Evolutionary conservation across 2,113 vertebrate species (phyloP), one percentile per base, ranked within the genome.

Genomic region (Rousettus leschenaultii): DNA sequence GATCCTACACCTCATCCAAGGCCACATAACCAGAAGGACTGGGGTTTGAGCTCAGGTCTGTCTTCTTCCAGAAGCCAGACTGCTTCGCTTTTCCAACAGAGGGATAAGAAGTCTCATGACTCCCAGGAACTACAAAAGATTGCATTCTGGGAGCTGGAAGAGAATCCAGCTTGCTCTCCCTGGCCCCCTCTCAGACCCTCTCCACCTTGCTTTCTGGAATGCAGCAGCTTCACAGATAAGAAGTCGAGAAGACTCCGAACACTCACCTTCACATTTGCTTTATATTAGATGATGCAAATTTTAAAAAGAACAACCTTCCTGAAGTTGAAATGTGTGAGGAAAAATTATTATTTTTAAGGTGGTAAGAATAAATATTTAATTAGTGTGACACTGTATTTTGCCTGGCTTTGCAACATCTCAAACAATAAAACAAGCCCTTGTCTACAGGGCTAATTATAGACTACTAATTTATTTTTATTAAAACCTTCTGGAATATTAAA

Each of bases 371-470:
- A 95, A 96, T 91, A 94, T 83, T 92, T 96, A 96, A 96, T 94
- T 95, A 95, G 51, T 8, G 4, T 55, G 63, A 77, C 88, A 95
- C 68, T 66, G 73, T 66, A 75, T 77, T 95, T 79, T 24, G 57
- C 85, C 68, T 91, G 53, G 70, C 85, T 78, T 85, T 97, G 94
- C 74, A 86, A 91, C 68, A 66, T 94, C 71, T 83, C 83, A 57
- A 45, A 91, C 30, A 80, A 94, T 95, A 86, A 97, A 96, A 93
- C 71, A 90, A 96, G 91, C 30, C 85, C 82, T 90, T 83, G 63
- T 95, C 84, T 86, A 88, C 43, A 88, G 70, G 71, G 43, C 70
- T 97, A 97, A 98, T 97, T 92, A 97, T 15, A 96, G 92, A 94
- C 80, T 84, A 89, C 71, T 90, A 89, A 88, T 83, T 95, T 86